Base-by-base conservation (phyloP, 2,888 invertebrate genomes). In the Meta bourneti region DNA sequence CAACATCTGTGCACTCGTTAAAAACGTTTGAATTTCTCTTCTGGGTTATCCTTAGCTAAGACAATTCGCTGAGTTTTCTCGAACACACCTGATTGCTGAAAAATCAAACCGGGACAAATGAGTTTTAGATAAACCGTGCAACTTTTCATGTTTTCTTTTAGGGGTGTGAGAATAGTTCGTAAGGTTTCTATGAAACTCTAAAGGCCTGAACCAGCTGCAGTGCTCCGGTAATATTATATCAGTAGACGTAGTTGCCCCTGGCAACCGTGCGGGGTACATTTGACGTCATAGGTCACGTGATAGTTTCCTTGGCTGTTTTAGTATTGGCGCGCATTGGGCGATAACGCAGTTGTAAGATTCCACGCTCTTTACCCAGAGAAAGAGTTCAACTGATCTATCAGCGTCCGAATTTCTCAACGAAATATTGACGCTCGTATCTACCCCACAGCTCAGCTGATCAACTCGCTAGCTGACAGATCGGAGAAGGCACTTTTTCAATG, bases 201-300 rank as follows among this genome's bases (percentile, higher is more conserved):
- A 79, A 78, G 34, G 72, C 77, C 79, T n/a, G n/a, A 69, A 70
- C 90, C 85, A 91, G 86, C 86, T 91, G 91, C 87, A 91, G 54
- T 70, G 75, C 86, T 91, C 86, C 80, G 86, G 91, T 91, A 91
- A 91, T 91, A 91, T 91, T 91, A 91, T 91, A 91, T 91, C 88
- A 88, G 91, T 91, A 91, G 91, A 88, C 91, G 91, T 91, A 91
- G 91, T 91, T 91, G 91, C 91, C 88, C 90, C 88, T 91, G 52
- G 91, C 91, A 91, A 91, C 91, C 91, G 88, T 75, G 91, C 91
- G 88, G 91, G 88, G 83, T 79, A 91, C 88, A 88, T 77, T 91
- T 91, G 91, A 91, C 91, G 91, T 91, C 91, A 91, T 88, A 88
- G 91, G 88, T 83, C 91, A 91, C 88, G 84, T 91, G 91, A 88